Evolutionary conservation across 2,797 vertebrate genomes (phyloP), one percentile per base, ranked within the genome.

Genomic region (Numenius phaeopus): DNA sequence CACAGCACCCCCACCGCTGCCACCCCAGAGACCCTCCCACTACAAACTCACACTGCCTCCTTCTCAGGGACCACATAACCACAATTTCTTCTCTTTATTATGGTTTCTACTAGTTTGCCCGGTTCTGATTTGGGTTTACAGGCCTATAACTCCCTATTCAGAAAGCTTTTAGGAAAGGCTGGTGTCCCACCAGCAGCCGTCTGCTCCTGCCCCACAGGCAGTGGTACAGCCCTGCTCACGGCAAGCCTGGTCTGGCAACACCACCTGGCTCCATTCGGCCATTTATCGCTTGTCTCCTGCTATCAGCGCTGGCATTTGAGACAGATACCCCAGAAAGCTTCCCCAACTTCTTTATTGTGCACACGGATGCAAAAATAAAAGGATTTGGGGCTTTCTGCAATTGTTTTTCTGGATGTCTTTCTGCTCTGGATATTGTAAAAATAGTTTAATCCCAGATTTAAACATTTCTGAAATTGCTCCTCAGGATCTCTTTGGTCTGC

Each of bases 251-350:
- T 55, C 58, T 52, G 71, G 32, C 0, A 5, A 37, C 0, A 3
- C 16, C 0, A 0, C 0, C 1, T 29, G 58, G 58, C 59, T 88
- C 46, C 0, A 0, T 59, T 71, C 5, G 0, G 30, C 55, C 39
- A 2, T 58, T 92, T 66, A 55, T 47, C 0, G 0, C 29, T 47
- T 66, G 14, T 19, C 47, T 85, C 37, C 37, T 39, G 65, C 69
- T 88, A 19, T n/a, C 61, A 49, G 46, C 2, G 3, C 40, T 3
- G 21, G 26, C 39, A 84, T 77, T 95, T 83, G 16, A 64, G 69
- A 70, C n/a, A 91, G 62, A 70, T 26, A 5, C 15, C 20, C 27
- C 11, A 47, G 30, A 10, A 85, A 49, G 55, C 46, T 89, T 77
- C 52, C 23, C 39, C 34, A 65, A 4, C 3, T 65, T 87, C 42